Evolutionary conservation across 2,888 invertebrate genomes (phyloP).

Genomic region (Andrena dorsata): DNA sequence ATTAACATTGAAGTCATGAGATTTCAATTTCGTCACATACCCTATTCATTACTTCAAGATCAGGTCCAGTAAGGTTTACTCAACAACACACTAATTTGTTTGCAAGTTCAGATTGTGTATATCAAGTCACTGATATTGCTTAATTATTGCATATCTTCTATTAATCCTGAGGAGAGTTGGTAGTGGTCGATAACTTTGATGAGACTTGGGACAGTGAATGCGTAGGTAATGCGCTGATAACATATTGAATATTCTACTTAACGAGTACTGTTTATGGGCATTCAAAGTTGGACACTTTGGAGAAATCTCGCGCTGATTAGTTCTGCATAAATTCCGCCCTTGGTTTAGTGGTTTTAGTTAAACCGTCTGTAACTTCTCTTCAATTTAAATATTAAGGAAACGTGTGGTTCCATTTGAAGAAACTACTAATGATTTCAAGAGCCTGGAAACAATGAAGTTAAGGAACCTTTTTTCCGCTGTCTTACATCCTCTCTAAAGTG

Average conservation of each 20-base stretch:
- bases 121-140: background rate
- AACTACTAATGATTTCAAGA: too few species aligned
- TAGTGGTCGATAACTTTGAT: background rate
- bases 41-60: background rate
- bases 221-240: constrained; percentile 1
- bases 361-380: background rate
- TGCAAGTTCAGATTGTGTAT: background rate
- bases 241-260: constrained; percentile 15
- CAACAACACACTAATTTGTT: background rate
- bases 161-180: background rate
- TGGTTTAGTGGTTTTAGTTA: background rate
- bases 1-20: too few species aligned
- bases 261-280: constrained; percentile 13
- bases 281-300: constrained; percentile 20
- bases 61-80: background rate
- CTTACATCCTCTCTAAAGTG: too few species aligned
- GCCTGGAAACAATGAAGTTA: too few species aligned
- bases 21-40: too few species aligned
- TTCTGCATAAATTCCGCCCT: constrained; percentile 10
- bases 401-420: too few species aligned
- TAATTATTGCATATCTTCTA: background rate
- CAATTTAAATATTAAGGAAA: too few species aligned
- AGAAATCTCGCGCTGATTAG: constrained; percentile 1
- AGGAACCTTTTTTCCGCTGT: too few species aligned
- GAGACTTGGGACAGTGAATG: constrained; percentile 6